Conservation (phyloP, 2,797 vertebrate species). For the Rhynchotus rufescens region DNA sequence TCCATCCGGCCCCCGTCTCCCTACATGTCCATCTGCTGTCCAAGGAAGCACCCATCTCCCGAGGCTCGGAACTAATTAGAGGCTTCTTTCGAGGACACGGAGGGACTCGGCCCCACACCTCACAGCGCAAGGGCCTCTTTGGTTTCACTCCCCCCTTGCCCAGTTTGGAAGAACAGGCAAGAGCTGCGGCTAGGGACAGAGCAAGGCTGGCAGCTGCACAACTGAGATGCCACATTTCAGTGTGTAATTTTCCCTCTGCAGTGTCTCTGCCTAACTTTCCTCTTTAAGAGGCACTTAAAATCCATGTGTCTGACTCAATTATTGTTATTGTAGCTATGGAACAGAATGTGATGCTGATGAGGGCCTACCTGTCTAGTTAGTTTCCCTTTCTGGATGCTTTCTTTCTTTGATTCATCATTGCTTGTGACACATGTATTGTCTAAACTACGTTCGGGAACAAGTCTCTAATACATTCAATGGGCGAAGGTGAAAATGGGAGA, state of each 20-base stretch:
- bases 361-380: conserved; percentile 73
- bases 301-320: conserved; percentile 76
- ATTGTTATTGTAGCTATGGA: conserved; percentile 48
- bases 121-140: neutral
- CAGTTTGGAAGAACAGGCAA: conserved; percentile 58
- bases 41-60: neutral
- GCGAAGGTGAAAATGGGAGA: conserved; percentile 50
- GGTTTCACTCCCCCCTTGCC: conserved; percentile 30
- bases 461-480: conserved; percentile 53
- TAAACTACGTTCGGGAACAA: conserved; percentile 64
- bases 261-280: conserved; percentile 69
- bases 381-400: conserved; percentile 65
- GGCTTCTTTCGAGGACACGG: neutral
- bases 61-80: neutral
- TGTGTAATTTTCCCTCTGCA: conserved; percentile 49
- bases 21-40: neutral
- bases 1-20: neutral
- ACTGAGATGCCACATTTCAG: conserved; percentile 59
- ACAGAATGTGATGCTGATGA: conserved; percentile 65
- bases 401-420: conserved; percentile 70
- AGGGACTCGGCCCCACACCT: neutral
- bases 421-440: conserved; percentile 74
- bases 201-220: conserved; percentile 65
- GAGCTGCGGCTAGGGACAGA: conserved; percentile 55
- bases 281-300: conserved; percentile 74